Conservation (phyloP, 2,113 vertebrate species). For the Phycodurus eques region DNA sequence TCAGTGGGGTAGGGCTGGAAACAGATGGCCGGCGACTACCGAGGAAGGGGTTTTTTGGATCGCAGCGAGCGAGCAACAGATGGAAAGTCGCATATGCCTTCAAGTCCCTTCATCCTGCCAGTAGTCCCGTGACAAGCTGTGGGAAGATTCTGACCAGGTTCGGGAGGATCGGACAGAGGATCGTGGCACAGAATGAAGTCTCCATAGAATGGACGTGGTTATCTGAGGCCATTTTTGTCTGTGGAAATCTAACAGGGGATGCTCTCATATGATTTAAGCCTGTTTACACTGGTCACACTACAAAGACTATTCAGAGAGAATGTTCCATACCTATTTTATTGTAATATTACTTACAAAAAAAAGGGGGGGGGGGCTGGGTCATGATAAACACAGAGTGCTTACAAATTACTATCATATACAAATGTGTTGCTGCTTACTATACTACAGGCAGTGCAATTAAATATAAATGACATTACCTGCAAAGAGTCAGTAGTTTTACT, state of each 20-base stretch:
- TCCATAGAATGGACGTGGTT: slow-evolving; percentile 43
- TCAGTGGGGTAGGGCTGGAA: slow-evolving; percentile 73
- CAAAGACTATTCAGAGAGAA: neutral
- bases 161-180: slow-evolving; percentile 43
- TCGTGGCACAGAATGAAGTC: slow-evolving; percentile 43
- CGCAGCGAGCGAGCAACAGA: slow-evolving; percentile 72
- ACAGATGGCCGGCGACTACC: slow-evolving; percentile 75
- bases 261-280: slow-evolving; percentile 26
- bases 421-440: neutral
- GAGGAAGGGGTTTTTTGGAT: slow-evolving; percentile 70
- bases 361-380: neutral
- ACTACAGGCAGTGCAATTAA: neutral
- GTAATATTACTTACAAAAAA: no score
- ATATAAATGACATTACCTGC: neutral
- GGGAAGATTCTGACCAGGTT: slow-evolving; percentile 68
- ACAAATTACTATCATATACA: neutral
- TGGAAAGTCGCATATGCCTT: slow-evolving; percentile 74
- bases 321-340: no score
- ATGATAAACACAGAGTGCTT: neutral
- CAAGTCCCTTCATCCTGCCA: slow-evolving; percentile 72
- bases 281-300: neutral
- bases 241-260: slow-evolving; percentile 20
- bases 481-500: neutral
- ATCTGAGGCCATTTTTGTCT: slow-evolving; percentile 40
- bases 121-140: slow-evolving; percentile 73